Base-by-base conservation (phyloP, 2,113 vertebrate genomes). In the Camelus bactrianus region DNA sequence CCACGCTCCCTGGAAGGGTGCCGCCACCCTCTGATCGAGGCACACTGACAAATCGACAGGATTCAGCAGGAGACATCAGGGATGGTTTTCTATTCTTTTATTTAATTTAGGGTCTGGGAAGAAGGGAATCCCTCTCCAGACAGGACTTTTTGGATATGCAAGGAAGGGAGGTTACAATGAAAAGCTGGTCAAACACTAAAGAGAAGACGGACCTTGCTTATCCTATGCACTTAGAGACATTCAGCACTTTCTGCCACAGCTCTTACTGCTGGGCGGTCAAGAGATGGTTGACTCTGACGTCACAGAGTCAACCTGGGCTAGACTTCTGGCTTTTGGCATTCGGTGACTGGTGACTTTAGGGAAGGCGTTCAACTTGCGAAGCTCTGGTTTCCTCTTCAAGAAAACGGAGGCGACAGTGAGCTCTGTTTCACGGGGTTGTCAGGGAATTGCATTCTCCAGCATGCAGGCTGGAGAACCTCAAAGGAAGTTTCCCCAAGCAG, bases 1-100 rank as follows among this genome's bases (percentile, higher is more conserved):
- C 92, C 91, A 73, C 95, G 79, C 48, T 98, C 98, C 94, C 98
- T 98, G 98, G 99, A 99, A 97, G 97, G 94, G 90, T 89, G 98
- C 98, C 98, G 98, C 96, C 62, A 97, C 98, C 97, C 94, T 95
- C 98, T 95, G 98, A 92, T 97, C 92, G 94, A 98, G 92, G 98
- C 95, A 90, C 76, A 56, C 30, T 83, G 91, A 96, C 95, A 32
- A 35, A 65, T 22, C 82, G 32, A 84, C 52, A n/a, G 42, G 72
- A 65, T 28, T n/a, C 32, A 35, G 56, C 24, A 0, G 12, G 92
- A 52, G 50, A 70, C 65, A 93, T 72, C 76, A 69, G 65, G 54
- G 42, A 46, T 14, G 2, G 28, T 11, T 82, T 38, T 16, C 16
- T 2, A 24, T 17, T 58, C 46, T 64, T 73, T 24, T 6, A 54